Percentiles rank a stretch among this genome's conserved stretches.
phyloP scores from a whole-genome alignment of 2,888 invertebrate genomes.

The Lobophora halterata region DNA sequence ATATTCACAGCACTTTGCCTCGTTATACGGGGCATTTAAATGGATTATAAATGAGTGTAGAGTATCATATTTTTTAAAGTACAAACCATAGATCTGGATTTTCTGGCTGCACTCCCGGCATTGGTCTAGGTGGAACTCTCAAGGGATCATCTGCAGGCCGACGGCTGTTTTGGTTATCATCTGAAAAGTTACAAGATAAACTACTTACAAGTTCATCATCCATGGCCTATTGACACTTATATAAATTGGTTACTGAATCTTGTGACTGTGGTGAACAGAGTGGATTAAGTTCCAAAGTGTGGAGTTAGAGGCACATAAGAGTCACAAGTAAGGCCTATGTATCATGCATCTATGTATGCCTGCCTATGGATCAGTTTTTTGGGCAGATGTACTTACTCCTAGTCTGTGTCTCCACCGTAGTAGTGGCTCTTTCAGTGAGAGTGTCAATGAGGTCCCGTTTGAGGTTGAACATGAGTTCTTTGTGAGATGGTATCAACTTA shows the following conservation, averaged over 20 bases:
- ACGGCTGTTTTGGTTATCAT: slow-evolving; percentile 38
- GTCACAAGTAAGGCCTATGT: too few species aligned
- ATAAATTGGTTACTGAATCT: too few species aligned
- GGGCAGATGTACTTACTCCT: slow-evolving; percentile 54
- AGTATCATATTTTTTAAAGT: slow-evolving; percentile 26
- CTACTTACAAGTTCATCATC: too few species aligned
- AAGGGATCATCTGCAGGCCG: slow-evolving; percentile 57
- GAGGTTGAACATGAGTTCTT: slow-evolving; percentile 81
- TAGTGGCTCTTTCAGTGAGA: slow-evolving; percentile 67
- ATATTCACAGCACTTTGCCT: too few species aligned
- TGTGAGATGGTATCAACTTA: slow-evolving; percentile 83
- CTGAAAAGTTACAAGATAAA: slow-evolving; percentile 37
- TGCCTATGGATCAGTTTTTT: too few species aligned
- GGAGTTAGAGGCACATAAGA: too few species aligned
- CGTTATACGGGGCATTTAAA: too few species aligned
- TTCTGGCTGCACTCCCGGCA: slow-evolving; percentile 55
- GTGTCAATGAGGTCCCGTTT: slow-evolving; percentile 85
- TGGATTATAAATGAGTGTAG: too few species aligned
- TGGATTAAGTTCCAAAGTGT: too few species aligned
- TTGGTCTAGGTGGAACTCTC: slow-evolving; percentile 53
- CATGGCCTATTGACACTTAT: too few species aligned
- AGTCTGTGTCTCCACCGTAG: slow-evolving; percentile 74
- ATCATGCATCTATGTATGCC: too few species aligned
- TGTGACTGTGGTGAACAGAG: too few species aligned
- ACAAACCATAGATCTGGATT: slow-evolving; percentile 60